A percentile compares a stretch with the other conserved stretches of the same genome.
Evolutionary conservation across 2,113 vertebrate species (phyloP).

Genomic region (Lagenorhynchus albirostris): DNA sequence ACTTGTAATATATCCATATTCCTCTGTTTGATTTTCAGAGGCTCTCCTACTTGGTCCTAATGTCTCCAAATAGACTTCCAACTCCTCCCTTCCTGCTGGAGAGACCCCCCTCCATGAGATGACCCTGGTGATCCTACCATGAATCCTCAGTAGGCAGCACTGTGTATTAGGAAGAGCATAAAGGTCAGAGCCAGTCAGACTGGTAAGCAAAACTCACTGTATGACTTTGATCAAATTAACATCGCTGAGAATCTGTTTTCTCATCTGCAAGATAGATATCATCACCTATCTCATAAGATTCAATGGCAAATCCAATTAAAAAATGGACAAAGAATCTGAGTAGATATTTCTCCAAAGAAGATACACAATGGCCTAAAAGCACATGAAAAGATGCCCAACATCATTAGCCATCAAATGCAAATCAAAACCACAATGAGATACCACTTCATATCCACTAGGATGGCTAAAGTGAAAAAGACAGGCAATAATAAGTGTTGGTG

Average conservation of each 20-base stretch:
- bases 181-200: neutral
- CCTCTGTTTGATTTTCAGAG: neutral
- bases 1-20: neutral
- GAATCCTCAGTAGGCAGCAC: neutral
- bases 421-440: neutral
- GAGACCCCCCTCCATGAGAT: neutral
- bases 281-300: slow-evolving; percentile 21
- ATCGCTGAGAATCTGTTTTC: slow-evolving; percentile 13
- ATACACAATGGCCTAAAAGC: neutral
- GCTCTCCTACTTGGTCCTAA: neutral
- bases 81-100: neutral
- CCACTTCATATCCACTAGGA: neutral
- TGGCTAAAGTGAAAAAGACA: neutral
- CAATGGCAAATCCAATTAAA: neutral
- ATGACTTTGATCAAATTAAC: slow-evolving; percentile 11
- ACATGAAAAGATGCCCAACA: neutral
- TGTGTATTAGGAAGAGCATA: neutral
- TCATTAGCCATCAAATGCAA: neutral
- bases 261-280: neutral
- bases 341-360: neutral
- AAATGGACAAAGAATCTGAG: neutral
- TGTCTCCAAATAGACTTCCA: neutral
- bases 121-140: neutral
- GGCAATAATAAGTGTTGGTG: neutral
- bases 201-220: slow-evolving; percentile 24